These are phyloP conservation scores for Cerastis rubricosa DNA, from an alignment of 2,888 invertebrate genomes.

Conservation along the genomic window DNA sequence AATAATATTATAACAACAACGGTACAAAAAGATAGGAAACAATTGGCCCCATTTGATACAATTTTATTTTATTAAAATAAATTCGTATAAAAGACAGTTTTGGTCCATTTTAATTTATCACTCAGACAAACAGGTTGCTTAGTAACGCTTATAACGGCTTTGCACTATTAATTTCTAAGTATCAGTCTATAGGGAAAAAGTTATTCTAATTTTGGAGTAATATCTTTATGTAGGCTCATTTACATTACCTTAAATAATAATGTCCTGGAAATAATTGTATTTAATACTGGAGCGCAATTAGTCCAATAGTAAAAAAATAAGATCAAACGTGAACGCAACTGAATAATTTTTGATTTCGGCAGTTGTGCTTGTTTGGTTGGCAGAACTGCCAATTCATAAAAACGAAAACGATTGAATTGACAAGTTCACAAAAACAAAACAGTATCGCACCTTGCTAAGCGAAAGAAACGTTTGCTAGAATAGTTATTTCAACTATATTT, in stretches of 20 bases:
- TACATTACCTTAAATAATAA: not conserved
- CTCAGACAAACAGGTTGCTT: conserved; percentile 77
- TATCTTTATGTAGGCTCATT: not conserved
- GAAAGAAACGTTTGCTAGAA: conserved; percentile 34
- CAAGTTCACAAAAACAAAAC: conserved; percentile 55
- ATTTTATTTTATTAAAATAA: conserved; percentile 79
- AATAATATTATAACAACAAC: conserved; percentile 65
- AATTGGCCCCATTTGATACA: conserved; percentile 81
- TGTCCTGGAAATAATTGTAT: not conserved
- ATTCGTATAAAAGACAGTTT: conserved; percentile 85
- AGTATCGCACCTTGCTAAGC: conserved; percentile 45
- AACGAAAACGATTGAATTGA: conserved; percentile 2
- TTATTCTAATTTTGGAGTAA: not conserved
- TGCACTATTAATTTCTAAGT: not conserved
- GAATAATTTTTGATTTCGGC: not conserved
- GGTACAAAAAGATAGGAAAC: conserved; percentile 69
- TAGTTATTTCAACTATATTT: conserved; percentile 32
- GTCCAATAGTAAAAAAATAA: not conserved
- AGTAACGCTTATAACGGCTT: conserved; percentile 69
- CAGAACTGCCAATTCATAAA: conserved; percentile 29
- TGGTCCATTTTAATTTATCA: conserved; percentile 79
- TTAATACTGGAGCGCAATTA: not conserved
- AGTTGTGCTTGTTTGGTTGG: conserved; percentile 42
- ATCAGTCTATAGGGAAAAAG: not conserved
- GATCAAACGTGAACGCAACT: conserved; percentile 48